These are phyloP conservation scores for Girardinus metallicus DNA, from an alignment of 2,797 vertebrate species.

Conservation along the genomic window DNA sequence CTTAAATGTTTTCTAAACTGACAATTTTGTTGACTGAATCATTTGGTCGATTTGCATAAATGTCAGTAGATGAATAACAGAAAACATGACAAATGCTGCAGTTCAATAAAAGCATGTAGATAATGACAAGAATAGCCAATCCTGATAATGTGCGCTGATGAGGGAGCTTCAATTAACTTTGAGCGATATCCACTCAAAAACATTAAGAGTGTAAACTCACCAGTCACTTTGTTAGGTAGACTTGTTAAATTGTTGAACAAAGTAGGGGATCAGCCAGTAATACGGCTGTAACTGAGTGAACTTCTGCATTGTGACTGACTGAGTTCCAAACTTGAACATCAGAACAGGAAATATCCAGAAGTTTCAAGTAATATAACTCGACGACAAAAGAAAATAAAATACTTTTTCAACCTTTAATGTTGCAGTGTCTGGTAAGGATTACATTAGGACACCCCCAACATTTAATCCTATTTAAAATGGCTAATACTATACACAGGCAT, in stretches of 20 bases:
- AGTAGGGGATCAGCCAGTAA: not conserved
- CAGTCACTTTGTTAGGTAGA: not conserved
- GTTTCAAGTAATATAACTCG: not conserved
- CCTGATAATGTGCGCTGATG: not conserved
- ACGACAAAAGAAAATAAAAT: not conserved
- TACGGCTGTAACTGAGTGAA: not conserved
- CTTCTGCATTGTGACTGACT: not conserved
- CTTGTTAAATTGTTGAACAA: not conserved
- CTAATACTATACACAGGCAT: not conserved
- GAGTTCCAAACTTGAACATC: not conserved
- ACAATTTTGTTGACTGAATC: slow-evolving; percentile 22
- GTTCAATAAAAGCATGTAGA: slow-evolving; percentile 39
- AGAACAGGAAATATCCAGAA: not conserved
- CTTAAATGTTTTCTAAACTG: not conserved
- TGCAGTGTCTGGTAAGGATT: not conserved
- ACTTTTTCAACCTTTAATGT: not conserved
- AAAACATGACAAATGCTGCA: slow-evolving; percentile 19
- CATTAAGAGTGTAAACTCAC: not conserved
- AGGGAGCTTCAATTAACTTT: slow-evolving; percentile 1
- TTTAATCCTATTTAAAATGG: not conserved
- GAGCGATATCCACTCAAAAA: not conserved
- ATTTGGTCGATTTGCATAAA: slow-evolving; percentile 22
- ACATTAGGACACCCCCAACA: not conserved
- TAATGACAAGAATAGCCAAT: slow-evolving; percentile 16
- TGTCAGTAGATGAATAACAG: slow-evolving; percentile 18